These are phyloP conservation scores for Poeciliopsis presidionis DNA, from an alignment of 2,797 vertebrate species.

Conservation along the genomic window DNA sequence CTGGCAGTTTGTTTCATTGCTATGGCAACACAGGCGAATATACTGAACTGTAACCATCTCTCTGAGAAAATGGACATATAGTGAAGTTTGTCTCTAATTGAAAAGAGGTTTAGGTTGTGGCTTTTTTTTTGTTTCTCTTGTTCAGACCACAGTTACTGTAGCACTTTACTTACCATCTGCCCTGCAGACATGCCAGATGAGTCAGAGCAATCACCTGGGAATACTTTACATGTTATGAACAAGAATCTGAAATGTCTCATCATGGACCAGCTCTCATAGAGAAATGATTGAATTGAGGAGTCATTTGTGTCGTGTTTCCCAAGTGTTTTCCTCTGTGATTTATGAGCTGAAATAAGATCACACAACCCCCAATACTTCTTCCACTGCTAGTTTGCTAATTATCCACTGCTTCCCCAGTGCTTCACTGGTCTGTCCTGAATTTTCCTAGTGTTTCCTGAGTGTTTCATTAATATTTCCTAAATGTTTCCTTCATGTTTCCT, in stretches of 20 bases:
- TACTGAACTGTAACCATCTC: neutral
- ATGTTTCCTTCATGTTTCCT: neutral
- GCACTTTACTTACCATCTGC: neutral
- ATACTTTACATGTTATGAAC: neutral
- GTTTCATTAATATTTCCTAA: neutral
- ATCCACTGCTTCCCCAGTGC: neutral
- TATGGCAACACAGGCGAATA: constrained; percentile 11
- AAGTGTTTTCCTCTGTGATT: neutral
- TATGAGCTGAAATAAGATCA: neutral
- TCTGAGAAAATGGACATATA: neutral
- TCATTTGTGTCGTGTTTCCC: neutral
- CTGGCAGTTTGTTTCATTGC: constrained; percentile 16
- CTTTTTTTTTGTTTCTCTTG: neutral
- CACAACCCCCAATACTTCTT: neutral
- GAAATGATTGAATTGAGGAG: neutral
- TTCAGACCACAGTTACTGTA: neutral
- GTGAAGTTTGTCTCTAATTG: constrained; percentile 29
- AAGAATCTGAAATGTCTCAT: neutral
- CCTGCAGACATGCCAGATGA: neutral
- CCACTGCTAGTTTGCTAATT: neutral
- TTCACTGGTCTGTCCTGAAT: neutral
- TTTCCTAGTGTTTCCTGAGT: neutral
- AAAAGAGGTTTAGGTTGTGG: neutral
- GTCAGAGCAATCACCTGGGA: constrained; percentile 2
- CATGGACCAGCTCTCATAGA: neutral